Conservation (phyloP, 2,113 vertebrate species). For the Ibidorhyncha struthersii region DNA sequence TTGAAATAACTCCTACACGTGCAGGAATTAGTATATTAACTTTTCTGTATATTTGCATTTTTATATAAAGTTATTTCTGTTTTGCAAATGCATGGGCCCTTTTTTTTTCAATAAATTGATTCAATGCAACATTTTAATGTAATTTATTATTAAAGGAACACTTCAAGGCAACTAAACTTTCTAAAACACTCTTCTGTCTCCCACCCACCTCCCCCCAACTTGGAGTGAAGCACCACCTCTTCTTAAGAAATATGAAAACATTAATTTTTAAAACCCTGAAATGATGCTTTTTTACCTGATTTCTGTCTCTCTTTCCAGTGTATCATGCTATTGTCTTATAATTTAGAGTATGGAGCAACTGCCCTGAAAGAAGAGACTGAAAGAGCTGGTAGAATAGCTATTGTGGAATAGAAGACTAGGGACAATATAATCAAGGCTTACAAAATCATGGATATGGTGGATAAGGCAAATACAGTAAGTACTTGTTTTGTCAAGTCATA, state of each 20-base stretch:
- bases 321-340: not conserved
- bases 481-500: not conserved
- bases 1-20: not conserved
- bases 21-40: not conserved
- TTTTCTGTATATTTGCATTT: not conserved
- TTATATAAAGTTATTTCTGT: not conserved
- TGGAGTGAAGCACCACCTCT: not conserved
- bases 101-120: not conserved
- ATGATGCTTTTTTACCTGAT: not conserved
- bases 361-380: not conserved
- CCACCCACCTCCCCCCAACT: no score
- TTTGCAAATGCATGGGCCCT: not conserved
- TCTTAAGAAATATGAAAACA: not conserved
- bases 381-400: not conserved
- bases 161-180: not conserved
- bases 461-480: not conserved
- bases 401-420: not conserved
- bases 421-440: not conserved
- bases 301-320: not conserved
- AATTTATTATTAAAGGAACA: not conserved
- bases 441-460: not conserved
- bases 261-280: not conserved
- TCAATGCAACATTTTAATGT: not conserved
- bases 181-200: not conserved
- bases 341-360: not conserved